Evolutionary conservation across 1,140 invertebrate genomes (phyloP), one percentile per base, ranked within the genome.

Genomic region (Eurytemora carolleeae): DNA sequence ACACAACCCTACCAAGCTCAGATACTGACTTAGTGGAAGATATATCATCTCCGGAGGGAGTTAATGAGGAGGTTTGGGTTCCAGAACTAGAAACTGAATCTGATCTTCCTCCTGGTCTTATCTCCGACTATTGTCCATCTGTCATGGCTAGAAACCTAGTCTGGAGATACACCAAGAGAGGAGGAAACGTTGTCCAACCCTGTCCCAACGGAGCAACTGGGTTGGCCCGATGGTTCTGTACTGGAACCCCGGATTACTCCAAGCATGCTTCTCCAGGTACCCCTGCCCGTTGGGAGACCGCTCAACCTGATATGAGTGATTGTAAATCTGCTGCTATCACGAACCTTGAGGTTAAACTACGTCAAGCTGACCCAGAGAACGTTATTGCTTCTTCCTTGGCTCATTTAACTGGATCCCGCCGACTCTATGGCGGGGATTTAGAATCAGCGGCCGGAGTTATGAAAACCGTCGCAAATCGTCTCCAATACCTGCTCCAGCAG

Each of bases 241-340:
- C 64, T 68, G 52, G 44, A 3, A 18, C 20, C 23, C 69, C 65
- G 2, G 67, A 16, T 70, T 73, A 72, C 62, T n/a, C 31, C n/a
- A 7, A 12, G 24, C 22, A 59, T 2, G 22, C 19, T 15, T 58
- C 15, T 24, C 53, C 53, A 17, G 60, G 54, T 19, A 20, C n/a
- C 44, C 16, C 24, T 31, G 19, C 58, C 58, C 22, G n/a, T 18
- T 66, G 58, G 75, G 76, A 79, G 58, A 82, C 84, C 0, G 73
- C 78, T 2, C 81, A 79, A 2, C 88, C 89, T 7, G 88, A 94
- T 72, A 74, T 94, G 18, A 88, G 86, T 67, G 85, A 91, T 69
- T 96, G 91, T 70, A 79, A 87, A 16, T 91, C 88, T 0, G 78
- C 86, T 0, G 93, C 89, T 88, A 73, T 94, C 1, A 85, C 85